Percentiles rank a stretch among this genome's conserved stretches.
These are phyloP conservation scores for Argopecten irradians DNA, from an alignment of 1,140 invertebrate species.

Conservation along the genomic window DNA sequence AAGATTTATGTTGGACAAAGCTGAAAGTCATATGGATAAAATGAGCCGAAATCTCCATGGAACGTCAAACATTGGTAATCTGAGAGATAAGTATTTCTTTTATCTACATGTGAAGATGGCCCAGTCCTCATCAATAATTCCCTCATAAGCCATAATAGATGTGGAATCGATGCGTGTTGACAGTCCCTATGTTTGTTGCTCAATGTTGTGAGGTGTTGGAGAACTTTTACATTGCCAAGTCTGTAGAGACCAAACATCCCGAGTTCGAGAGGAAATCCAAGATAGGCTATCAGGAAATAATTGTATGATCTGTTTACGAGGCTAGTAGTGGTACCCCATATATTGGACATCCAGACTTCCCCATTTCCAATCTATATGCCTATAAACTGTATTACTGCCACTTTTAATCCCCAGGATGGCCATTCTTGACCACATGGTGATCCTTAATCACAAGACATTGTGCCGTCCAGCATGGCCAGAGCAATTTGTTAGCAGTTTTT, in stretches of 20 bases:
- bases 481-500: not conserved
- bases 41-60: not conserved
- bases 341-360: not conserved
- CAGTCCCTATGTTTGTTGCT: not conserved
- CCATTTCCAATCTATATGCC: not conserved
- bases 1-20: constrained; percentile 1
- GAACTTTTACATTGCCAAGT: not conserved
- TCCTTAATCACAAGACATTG: not conserved
- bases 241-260: not conserved
- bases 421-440: constrained; percentile 8
- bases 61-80: constrained; percentile 17
- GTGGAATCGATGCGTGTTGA: not conserved
- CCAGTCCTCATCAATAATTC: constrained; percentile 2
- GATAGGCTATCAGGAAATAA: not conserved
- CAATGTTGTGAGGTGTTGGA: not conserved
- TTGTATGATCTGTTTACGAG: constrained; percentile 17
- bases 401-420: not conserved
- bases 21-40: not conserved
- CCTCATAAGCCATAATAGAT: not conserved
- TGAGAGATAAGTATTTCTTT: constrained; percentile 11
- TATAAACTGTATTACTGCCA: constrained; percentile 18
- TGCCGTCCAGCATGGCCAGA: not conserved
- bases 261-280: not conserved
- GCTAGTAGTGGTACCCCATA: not conserved
- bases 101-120: not conserved